Conservation (phyloP, 2,797 vertebrate genomes). For the Schizopygopsis pylzovi region DNA sequence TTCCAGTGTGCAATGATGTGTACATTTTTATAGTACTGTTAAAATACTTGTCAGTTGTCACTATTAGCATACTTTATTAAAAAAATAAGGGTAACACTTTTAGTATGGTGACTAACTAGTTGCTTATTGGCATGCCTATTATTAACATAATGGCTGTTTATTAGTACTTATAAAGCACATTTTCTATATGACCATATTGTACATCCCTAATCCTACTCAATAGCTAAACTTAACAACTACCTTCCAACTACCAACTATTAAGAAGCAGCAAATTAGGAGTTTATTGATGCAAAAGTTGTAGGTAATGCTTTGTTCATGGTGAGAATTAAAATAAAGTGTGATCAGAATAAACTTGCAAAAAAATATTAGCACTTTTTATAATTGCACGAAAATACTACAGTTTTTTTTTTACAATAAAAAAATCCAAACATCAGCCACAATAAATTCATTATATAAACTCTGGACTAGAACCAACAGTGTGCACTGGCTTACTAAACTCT, state of each 20-base stretch:
- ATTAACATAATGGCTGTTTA: neutral
- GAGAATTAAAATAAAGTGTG: too few relatives aligned
- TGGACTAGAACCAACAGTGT: constrained; percentile 30
- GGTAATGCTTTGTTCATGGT: too few relatives aligned
- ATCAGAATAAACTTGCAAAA: neutral
- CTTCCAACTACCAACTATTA: neutral
- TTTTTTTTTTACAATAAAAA: neutral
- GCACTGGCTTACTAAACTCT: constrained; percentile 37
- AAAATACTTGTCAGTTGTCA: neutral
- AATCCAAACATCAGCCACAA: neutral
- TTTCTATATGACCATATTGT: neutral
- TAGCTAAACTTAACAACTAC: neutral
- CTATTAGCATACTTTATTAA: neutral
- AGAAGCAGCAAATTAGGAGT: neutral
- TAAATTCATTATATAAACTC: constrained; percentile 16
- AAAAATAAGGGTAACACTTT: neutral
- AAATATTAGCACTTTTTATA: neutral
- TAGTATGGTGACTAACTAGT: too few relatives aligned
- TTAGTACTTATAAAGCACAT: neutral
- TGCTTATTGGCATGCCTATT: neutral
- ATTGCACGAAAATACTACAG: neutral
- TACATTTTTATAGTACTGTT: neutral
- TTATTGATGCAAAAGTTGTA: neutral
- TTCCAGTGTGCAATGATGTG: neutral
- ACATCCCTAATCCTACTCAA: neutral